Evolutionary conservation across 1,140 invertebrate species (phyloP).

Genomic region (Nasonia vitripennis): DNA sequence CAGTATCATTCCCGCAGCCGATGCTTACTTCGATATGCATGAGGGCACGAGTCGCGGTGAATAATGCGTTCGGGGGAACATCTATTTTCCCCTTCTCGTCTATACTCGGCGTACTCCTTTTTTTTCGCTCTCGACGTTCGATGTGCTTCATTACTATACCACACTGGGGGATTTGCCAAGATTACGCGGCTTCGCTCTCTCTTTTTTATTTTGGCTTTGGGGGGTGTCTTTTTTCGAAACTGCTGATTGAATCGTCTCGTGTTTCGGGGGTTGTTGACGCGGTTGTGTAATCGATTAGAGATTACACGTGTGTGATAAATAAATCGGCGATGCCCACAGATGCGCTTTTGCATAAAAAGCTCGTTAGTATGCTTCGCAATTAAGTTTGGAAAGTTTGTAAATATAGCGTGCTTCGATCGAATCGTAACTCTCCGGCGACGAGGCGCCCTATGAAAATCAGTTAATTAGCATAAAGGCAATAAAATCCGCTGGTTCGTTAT

Average conservation of each 20-base stretch:
- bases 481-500: too few species aligned
- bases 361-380: too few species aligned
- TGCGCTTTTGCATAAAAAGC: too few species aligned
- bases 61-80: conserved; percentile 1
- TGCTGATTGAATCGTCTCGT: background rate
- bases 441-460: too few species aligned
- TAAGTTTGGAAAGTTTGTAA: too few species aligned
- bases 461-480: too few species aligned
- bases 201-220: too few species aligned
- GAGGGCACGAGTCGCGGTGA: background rate
- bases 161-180: background rate
- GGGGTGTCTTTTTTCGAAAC: background rate
- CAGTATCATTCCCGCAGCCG: background rate
- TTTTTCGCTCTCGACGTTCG: background rate
- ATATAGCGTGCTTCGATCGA: too few species aligned
- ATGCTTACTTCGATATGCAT: conserved; percentile 10
- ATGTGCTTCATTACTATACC: background rate
- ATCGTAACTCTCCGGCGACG: too few species aligned
- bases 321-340: too few species aligned
- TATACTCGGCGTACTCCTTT: background rate
- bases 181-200: background rate
- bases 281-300: too few species aligned
- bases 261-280: background rate
- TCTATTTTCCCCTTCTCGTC: background rate
- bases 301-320: too few species aligned